Evolutionary conservation across 1,140 invertebrate genomes (phyloP).

Genomic region (Octopus sinensis): DNA sequence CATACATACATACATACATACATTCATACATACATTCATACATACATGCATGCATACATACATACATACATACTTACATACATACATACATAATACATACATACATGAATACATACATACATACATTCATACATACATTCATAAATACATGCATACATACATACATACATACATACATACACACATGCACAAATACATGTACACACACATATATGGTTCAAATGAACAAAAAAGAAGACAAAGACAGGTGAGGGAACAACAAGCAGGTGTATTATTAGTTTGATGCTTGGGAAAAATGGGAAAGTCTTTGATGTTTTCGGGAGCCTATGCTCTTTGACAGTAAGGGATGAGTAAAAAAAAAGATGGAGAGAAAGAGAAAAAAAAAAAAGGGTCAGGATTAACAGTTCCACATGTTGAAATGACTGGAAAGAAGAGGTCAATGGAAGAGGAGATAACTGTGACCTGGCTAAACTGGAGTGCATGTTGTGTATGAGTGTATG

Average conservation of each 20-base stretch:
- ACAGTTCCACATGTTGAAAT: background rate
- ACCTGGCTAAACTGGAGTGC: too few species aligned
- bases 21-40: too few species aligned
- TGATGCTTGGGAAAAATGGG: too few species aligned
- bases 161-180: background rate
- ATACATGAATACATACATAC: background rate
- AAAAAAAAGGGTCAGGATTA: background rate
- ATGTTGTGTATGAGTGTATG: too few species aligned
- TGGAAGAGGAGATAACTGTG: background rate
- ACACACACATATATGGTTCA: background rate
- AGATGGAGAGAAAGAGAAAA: background rate
- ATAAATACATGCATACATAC: background rate
- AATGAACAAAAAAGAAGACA: background rate
- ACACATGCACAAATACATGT: background rate
- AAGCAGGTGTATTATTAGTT: too few species aligned
- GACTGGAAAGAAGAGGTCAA: background rate
- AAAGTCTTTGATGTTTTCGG: too few species aligned
- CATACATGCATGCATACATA: too few species aligned
- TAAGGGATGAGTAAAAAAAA: background rate
- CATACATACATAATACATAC: too few species aligned
- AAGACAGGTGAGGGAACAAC: too few species aligned
- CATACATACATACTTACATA: too few species aligned
- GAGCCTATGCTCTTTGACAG: background rate
- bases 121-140: background rate
- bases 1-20: too few species aligned